Base-by-base conservation (phyloP, 2,888 invertebrate genomes). In the Vannuccia rotundouncinata region DNA sequence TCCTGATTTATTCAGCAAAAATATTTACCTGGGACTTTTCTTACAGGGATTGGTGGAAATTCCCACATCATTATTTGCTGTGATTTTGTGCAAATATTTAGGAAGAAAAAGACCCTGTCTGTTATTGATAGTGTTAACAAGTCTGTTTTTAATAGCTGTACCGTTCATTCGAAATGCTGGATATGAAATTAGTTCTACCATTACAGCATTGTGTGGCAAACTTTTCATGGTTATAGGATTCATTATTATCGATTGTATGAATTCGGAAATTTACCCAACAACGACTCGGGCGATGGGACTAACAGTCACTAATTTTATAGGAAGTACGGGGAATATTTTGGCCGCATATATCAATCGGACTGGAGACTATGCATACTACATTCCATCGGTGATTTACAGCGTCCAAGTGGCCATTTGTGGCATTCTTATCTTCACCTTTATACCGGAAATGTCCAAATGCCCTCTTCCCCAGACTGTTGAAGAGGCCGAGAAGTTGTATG, bases 1-100 rank as follows among this genome's bases (percentile, higher is more conserved):
- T 66, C 66, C 66, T 5, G 25, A 2, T 5, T 66, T 66, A 66
- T 66, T 66, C 66, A 66, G 66, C 25, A 66, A 66, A 66, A 66
- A 66, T 66, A 66, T 66, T 2, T 66, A 66, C 22, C 2, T 66
- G 10, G 66, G 66, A 2, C 25, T 66, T 2, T 66, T 66, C 25
- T 22, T 66, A 22, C 66, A 66, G 66, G 66, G 66, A 22, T n/a
- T 66, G 22, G 66, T 66, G 2, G 66, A 66, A 66, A 13, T 66
- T 17, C 66, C 66, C 5, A 66, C 66, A 13, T 66, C 66, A 5
- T 5, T 22, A 22, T 66, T 5, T 66, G 66, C 66, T 22, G 10
- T 66, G 2, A 27, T 66, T 13, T 27, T 66, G 2, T 13, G 66
- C 22, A 5, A 22, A 66, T 66, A 66, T 66, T 22, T 66, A 5